Percentiles rank a stretch among this genome's conserved stretches.
Conservation (phyloP, 2,797 vertebrate genomes). For the Gallinago solitaria region DNA sequence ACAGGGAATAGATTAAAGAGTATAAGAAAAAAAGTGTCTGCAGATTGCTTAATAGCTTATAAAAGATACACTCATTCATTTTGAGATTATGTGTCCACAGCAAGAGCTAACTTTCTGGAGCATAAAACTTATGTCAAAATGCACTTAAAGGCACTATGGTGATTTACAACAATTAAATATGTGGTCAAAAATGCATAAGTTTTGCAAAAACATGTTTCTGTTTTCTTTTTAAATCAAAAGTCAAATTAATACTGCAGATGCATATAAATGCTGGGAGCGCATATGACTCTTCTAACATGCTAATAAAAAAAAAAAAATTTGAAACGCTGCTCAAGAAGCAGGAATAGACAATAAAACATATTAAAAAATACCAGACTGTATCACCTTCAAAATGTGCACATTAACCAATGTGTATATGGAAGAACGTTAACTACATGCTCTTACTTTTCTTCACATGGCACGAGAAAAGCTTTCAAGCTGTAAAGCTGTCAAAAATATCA, state of each 20-base stretch:
- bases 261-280: background rate
- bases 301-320: background rate
- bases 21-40: background rate
- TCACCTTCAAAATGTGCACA: background rate
- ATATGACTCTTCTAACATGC: background rate
- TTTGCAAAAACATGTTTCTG: background rate
- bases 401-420: background rate
- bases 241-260: background rate
- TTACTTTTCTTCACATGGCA: background rate
- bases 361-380: background rate
- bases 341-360: background rate
- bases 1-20: background rate
- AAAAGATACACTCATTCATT: background rate
- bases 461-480: background rate
- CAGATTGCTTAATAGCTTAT: background rate
- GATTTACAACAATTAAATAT: background rate
- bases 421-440: background rate
- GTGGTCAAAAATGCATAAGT: background rate
- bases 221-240: background rate
- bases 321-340: background rate
- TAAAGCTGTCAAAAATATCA: background rate
- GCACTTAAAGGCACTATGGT: background rate
- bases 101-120: background rate
- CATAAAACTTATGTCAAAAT: background rate
- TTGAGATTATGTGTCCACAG: background rate